phyloP scores from a whole-genome alignment of 2,797 vertebrate species.

The Pelobates cultripes region DNA sequence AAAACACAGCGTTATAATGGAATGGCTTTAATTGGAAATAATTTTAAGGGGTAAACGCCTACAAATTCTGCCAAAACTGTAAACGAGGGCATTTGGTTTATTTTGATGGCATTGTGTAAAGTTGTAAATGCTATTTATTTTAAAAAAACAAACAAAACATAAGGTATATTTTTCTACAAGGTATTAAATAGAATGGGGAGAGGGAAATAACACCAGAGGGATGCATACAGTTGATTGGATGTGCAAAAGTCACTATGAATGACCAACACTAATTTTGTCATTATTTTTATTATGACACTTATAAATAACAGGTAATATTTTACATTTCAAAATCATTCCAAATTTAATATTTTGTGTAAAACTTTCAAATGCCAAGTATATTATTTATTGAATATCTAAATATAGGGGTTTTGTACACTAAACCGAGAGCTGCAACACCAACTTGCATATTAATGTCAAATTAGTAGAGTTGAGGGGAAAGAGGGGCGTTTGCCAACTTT shows the following conservation, averaged over 20 bases:
- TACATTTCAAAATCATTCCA: conserved; percentile 39
- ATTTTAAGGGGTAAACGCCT: background rate
- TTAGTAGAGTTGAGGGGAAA: too few relatives aligned
- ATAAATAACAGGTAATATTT: conserved; percentile 8
- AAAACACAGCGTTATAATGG: too few relatives aligned
- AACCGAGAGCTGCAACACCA: too few relatives aligned
- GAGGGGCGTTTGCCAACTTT: too few relatives aligned
- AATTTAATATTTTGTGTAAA: conserved; percentile 17
- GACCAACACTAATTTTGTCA: conserved; percentile 15
- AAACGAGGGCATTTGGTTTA: background rate
- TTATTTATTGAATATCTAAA: background rate
- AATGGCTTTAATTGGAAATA: background rate
- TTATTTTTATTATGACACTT: background rate
- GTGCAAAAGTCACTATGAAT: background rate
- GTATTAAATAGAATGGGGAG: conserved; percentile 5
- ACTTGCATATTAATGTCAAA: too few relatives aligned
- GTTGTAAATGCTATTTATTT: conserved; percentile 41
- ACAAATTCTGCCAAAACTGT: background rate
- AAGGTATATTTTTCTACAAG: conserved; percentile 46
- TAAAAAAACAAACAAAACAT: background rate
- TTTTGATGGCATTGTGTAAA: conserved; percentile 6
- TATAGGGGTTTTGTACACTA: too few relatives aligned
- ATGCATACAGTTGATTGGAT: background rate
- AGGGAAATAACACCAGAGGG: conserved; percentile 11
- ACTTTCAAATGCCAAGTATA: background rate